Base-by-base conservation (phyloP, 2,113 vertebrate species). In the Siniperca knerii region DNA sequence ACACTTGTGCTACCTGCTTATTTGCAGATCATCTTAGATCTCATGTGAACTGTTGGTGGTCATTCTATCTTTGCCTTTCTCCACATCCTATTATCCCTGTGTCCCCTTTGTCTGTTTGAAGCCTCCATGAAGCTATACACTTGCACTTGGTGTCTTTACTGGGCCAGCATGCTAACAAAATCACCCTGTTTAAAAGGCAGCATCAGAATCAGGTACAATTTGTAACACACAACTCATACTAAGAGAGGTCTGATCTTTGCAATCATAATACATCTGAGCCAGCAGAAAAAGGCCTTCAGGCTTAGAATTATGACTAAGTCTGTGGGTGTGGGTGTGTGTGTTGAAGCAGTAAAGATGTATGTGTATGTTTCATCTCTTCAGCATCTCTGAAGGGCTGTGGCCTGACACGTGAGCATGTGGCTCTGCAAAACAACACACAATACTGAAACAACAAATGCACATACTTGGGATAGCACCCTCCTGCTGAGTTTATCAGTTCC, bases 391-490 rank as follows among this genome's bases (percentile, higher is more conserved):
- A 55, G 83, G 77, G 75, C 81, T 78, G 73, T 35, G 78, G 82
- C 76, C 85, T 81, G 82, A 92, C 93, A 92, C 81, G 87, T 92
- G 93, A 90, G 85, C 85, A 89, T 29, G 58, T 82, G 71, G 78
- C 80, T 65, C 80, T 69, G 80, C 84, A 84, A 87, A 90, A 88
- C 82, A 89, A 90, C 66, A 75, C 79, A 78, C 58, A 75, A 60
- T 0, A 48, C 42, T 48, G 23, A 58, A 66, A 86, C 62, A 33
- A 75, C 69, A 69, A 60, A 78, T 2, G 66, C 20, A 52, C 40
- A 60, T 7, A 29, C 21, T 8, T 12, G 48, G 54, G 46, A 48
- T 10, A 25, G 4, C 72, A 7, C 8, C 76, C 62, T 64, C 78
- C 61, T 4, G 20, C 60, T 33, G 35, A 37, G 8, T 52, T 50